These are phyloP conservation scores for Leucophenga montana DNA, from an alignment of 2,888 invertebrate genomes.

Conservation along the genomic window DNA sequence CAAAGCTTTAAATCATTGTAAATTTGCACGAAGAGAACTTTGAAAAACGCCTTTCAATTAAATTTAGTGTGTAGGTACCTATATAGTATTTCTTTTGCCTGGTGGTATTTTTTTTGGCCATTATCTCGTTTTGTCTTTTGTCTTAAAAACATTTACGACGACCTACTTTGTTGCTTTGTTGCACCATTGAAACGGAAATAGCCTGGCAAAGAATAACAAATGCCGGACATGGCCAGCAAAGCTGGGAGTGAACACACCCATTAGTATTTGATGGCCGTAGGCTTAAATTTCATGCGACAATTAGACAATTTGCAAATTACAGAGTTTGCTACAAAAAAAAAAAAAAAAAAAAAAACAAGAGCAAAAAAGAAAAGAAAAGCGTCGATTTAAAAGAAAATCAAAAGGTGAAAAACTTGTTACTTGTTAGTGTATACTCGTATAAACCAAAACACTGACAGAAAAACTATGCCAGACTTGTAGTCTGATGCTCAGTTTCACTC, in stretches of 20 bases:
- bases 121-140: no score
- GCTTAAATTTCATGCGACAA: conserved; percentile 65
- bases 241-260: background rate
- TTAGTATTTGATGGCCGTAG: conserved; percentile 38
- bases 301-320: conserved; percentile 68
- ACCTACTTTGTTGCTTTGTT: background rate
- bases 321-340: conserved; percentile 28
- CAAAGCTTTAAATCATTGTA: no score
- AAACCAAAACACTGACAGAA: no score
- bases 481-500: no score
- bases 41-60: no score
- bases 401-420: conserved; percentile 14
- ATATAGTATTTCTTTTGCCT: no score
- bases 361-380: conserved; percentile 21
- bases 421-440: conserved; percentile 34
- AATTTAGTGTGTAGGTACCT: no score
- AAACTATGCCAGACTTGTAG: no score
- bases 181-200: conserved; percentile 24
- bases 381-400: conserved; percentile 31
- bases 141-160: no score
- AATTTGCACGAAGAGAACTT: no score
- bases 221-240: background rate
- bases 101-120: no score
- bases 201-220: conserved; percentile 24
- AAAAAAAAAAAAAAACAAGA: conserved; percentile 26